Conservation (phyloP, 2,113 vertebrate species). For the Laticauda laticaudata region DNA sequence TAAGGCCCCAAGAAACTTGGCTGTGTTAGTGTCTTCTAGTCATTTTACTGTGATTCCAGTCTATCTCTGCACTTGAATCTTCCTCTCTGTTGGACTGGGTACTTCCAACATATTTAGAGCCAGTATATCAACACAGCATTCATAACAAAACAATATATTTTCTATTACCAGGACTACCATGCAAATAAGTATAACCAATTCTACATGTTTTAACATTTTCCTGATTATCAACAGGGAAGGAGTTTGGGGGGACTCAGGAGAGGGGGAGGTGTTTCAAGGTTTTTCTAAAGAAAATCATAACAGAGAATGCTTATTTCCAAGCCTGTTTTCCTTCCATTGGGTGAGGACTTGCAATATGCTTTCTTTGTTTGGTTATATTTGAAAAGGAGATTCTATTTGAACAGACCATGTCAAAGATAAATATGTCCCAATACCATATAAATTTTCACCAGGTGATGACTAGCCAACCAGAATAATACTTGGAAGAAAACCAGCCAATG, state of each 20-base stretch:
- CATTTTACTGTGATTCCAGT: no score
- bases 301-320: not conserved
- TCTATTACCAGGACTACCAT: not conserved
- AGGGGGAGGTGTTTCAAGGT: not conserved
- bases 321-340: not conserved
- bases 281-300: not conserved
- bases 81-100: no score
- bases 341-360: not conserved
- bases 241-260: not conserved
- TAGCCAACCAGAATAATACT: not conserved
- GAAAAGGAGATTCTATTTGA: not conserved
- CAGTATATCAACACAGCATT: not conserved
- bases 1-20: not conserved
- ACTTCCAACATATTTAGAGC: not conserved
- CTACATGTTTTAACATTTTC: not conserved
- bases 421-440: not conserved
- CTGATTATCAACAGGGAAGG: not conserved
- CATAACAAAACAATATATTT: not conserved
- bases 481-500: not conserved
- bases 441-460: not conserved
- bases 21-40: fast-evolving
- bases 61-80: no score
- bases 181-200: not conserved
- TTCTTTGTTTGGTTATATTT: not conserved
- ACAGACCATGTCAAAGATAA: not conserved